Evolutionary conservation across 1,140 invertebrate species (phyloP).

Genomic region (Himalopsyche phryganea): DNA sequence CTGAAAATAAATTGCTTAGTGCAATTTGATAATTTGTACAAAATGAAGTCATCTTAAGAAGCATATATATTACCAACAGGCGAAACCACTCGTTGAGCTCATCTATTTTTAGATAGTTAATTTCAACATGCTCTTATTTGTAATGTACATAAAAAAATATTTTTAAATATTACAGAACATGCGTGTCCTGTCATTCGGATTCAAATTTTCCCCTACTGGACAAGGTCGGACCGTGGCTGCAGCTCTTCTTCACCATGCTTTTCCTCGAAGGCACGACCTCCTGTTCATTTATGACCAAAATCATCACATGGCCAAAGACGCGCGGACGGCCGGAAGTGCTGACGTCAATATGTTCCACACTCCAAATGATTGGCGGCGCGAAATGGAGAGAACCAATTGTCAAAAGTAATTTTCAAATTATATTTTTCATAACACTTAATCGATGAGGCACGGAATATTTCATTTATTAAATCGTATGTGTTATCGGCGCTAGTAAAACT

Average conservation of each 20-base stretch:
- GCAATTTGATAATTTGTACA: too few species aligned
- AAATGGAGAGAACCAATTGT: constrained; percentile 40
- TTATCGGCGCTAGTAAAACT: too few species aligned
- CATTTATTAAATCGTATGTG: too few species aligned
- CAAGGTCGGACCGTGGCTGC: constrained; percentile 76
- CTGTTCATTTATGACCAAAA: constrained; percentile 85
- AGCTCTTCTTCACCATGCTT: constrained; percentile 81
- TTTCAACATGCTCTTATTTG: too few species aligned
- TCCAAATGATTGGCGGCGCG: constrained; percentile 46
- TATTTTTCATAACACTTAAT: too few species aligned
- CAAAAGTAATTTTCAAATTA: constrained; percentile 18
- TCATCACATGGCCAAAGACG: constrained; percentile 42
- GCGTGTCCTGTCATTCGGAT: constrained; percentile 81
- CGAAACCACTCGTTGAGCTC: too few species aligned
- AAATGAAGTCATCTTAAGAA: too few species aligned
- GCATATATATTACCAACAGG: too few species aligned
- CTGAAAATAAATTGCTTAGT: too few species aligned
- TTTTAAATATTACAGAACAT: constrained; percentile 87
- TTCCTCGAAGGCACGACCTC: constrained; percentile 76
- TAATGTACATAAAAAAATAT: too few species aligned
- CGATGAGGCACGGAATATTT: too few species aligned
- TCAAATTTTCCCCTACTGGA: constrained; percentile 78
- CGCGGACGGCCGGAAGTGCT: constrained; percentile 19
- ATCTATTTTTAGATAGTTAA: too few species aligned
- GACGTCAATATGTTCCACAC: constrained; percentile 51